phyloP scores from a whole-genome alignment of 2,113 vertebrate genomes.

The Actenoides hombroni region DNA sequence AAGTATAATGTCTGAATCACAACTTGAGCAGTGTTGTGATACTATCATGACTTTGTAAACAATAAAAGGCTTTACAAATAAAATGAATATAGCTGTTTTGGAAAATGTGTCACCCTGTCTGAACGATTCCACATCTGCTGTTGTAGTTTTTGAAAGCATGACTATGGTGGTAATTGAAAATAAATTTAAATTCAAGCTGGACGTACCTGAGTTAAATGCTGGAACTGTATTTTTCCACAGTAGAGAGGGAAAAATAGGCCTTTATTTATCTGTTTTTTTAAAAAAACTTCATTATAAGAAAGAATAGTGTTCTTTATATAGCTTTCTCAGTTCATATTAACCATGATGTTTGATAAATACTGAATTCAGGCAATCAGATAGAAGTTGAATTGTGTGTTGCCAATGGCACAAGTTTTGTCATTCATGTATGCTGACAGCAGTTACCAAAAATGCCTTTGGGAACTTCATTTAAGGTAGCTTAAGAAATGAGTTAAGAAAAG shows the following conservation, averaged over 20 bases:
- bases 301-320: not conserved
- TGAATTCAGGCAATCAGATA: not conserved
- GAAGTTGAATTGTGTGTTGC: not conserved
- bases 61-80: not conserved
- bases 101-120: too few species aligned
- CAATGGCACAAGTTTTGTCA: not conserved
- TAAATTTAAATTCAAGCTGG: not conserved
- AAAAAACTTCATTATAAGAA: not conserved
- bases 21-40: not conserved
- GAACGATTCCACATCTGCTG: not conserved
- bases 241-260: not conserved
- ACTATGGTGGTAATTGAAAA: not conserved
- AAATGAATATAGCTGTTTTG: not conserved
- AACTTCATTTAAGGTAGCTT: not conserved
- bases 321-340: not conserved
- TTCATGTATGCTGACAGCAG: not conserved
- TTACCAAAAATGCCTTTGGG: not conserved
- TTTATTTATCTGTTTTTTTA: not conserved
- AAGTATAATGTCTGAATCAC: not conserved
- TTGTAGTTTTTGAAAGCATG: not conserved
- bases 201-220: not conserved
- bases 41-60: not conserved
- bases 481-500: not conserved
- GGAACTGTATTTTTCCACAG: not conserved
- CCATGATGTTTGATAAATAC: not conserved